Percentiles rank a stretch among this genome's conserved stretches.
phyloP scores from a whole-genome alignment of 2,888 invertebrate genomes.

The Chloroclystis v-ata region DNA sequence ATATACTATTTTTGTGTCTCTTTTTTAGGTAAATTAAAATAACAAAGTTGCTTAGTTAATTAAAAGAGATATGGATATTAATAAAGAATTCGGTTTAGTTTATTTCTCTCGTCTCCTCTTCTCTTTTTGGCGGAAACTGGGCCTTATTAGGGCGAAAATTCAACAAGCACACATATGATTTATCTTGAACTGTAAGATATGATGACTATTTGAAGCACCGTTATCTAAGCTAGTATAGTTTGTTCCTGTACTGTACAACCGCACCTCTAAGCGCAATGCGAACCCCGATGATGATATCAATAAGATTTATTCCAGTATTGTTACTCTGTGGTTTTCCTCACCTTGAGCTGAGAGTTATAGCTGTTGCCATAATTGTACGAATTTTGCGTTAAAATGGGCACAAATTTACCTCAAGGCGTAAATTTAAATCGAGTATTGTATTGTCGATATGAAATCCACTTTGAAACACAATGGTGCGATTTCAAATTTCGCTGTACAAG shows the following conservation, averaged over 20 bases:
- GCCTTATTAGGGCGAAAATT: neutral
- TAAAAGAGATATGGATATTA: too few relatives aligned
- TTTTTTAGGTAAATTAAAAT: too few relatives aligned
- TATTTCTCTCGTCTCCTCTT: too few relatives aligned
- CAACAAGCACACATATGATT: neutral
- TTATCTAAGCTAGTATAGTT: neutral
- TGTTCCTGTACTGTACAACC: neutral
- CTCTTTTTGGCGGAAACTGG: too few relatives aligned
- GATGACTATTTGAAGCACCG: neutral
- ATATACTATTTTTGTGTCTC: too few relatives aligned
- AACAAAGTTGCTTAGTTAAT: too few relatives aligned
- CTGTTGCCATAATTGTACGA: slow-evolving; percentile 26
- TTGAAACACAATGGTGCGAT: slow-evolving; percentile 36
- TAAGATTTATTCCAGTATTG: slow-evolving; percentile 22
- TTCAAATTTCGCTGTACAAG: slow-evolving; percentile 37
- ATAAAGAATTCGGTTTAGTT: too few relatives aligned
- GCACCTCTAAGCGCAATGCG: slow-evolving; percentile 1
- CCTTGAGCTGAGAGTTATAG: slow-evolving; percentile 9
- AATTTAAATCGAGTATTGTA: slow-evolving; percentile 37
- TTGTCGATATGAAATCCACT: slow-evolving; percentile 38
- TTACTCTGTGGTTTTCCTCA: slow-evolving; percentile 16
- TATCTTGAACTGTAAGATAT: neutral
- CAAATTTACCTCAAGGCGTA: slow-evolving; percentile 24
- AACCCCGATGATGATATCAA: slow-evolving; percentile 12
- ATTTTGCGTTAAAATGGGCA: slow-evolving; percentile 21